Conservation (phyloP, 2,888 invertebrate genomes). For the Rhagonycha fulva region DNA sequence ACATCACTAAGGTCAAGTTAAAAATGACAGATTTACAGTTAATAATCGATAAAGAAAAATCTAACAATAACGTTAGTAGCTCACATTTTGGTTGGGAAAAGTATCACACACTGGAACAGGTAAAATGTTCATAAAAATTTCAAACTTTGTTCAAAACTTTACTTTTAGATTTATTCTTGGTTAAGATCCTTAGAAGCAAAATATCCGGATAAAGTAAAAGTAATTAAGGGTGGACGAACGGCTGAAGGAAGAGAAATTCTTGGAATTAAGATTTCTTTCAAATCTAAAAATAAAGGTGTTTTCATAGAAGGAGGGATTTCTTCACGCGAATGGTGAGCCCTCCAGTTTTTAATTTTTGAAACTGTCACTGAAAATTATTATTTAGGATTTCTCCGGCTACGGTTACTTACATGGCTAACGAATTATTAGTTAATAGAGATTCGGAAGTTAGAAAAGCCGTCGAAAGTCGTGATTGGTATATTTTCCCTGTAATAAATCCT, state of each 20-base stretch:
- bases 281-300: conserved; percentile 58
- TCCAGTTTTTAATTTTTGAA: not conserved
- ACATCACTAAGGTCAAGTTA: conserved; percentile 51
- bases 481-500: conserved; percentile 67
- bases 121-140: conserved; percentile 29
- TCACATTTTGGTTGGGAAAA: conserved; percentile 60
- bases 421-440: conserved; percentile 67
- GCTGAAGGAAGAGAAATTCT: conserved; percentile 63
- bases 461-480: too few species aligned
- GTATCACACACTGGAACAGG: conserved; percentile 63
- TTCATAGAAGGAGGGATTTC: conserved; percentile 65
- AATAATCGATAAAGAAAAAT: conserved; percentile 47
- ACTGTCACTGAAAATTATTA: not conserved
- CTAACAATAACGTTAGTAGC: not conserved
- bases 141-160: not conserved
- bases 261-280: conserved; percentile 58
- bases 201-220: conserved; percentile 58
- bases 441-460: conserved; percentile 36
- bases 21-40: conserved; percentile 65
- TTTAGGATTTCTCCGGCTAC: conserved; percentile 49
- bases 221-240: conserved; percentile 61
- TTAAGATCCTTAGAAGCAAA: conserved; percentile 55
- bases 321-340: conserved; percentile 50
- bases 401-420: conserved; percentile 62
- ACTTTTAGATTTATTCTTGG: conserved; percentile 50